These are phyloP conservation scores for Gari tellinella DNA, from an alignment of 2,888 invertebrate genomes.

Conservation along the genomic window DNA sequence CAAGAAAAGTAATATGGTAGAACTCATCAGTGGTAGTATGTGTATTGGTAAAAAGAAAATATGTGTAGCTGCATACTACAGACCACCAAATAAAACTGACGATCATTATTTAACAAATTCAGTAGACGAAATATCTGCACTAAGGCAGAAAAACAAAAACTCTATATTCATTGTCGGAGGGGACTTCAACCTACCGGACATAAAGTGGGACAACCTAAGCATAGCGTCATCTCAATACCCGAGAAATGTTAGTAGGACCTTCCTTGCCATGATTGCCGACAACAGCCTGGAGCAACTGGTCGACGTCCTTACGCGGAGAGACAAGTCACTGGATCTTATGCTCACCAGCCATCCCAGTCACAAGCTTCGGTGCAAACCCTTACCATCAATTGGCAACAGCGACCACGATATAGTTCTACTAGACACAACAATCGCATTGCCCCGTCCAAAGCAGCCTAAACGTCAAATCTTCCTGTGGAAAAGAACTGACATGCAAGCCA, in stretches of 20 bases:
- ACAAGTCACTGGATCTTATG: conserved; percentile 26
- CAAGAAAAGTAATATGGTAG: not conserved
- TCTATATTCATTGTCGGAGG: conserved; percentile 3
- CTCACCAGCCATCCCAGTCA: conserved; percentile 40
- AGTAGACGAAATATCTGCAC: conserved; percentile 1
- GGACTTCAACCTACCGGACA: conserved; percentile 38
- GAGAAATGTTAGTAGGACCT: not conserved
- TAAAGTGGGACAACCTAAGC: conserved; percentile 17
- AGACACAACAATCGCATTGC: not conserved
- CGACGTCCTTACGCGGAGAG: not conserved
- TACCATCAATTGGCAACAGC: conserved; percentile 38
- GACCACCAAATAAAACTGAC: conserved; percentile 31
- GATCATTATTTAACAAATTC: conserved; percentile 2
- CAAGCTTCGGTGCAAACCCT: conserved; percentile 31
- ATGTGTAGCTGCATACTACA: conserved; percentile 16
- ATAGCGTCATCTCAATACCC: conserved; percentile 2
- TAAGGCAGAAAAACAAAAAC: not conserved
- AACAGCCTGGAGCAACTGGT: not conserved
- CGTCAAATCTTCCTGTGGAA: conserved; percentile 13
- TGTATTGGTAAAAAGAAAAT: conserved; percentile 11
- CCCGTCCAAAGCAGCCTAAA: not conserved
- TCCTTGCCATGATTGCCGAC: conserved; percentile 3
- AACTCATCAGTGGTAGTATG: not conserved
- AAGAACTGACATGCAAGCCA: conserved; percentile 4
- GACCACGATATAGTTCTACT: conserved; percentile 19